These are phyloP conservation scores for Nomia melanderi DNA, from an alignment of 1,140 invertebrate species.

Conservation along the genomic window DNA sequence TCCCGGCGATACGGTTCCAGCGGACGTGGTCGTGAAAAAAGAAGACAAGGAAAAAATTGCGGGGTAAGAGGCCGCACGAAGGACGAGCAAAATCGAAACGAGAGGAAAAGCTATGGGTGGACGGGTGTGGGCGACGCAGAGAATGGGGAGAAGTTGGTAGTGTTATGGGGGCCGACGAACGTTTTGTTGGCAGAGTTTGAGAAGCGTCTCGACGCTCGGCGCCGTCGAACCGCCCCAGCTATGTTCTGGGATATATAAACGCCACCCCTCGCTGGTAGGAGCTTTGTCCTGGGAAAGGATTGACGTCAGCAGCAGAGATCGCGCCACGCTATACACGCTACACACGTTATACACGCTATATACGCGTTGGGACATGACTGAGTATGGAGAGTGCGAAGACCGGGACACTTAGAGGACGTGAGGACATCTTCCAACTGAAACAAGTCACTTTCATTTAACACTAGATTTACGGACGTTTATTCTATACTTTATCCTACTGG, in stretches of 20 bases:
- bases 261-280: constrained; percentile 20
- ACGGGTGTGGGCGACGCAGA: background rate
- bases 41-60: background rate
- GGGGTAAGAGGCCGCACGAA: background rate
- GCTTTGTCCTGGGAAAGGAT: constrained; percentile 43
- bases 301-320: constrained; percentile 48
- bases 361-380: too few relatives aligned
- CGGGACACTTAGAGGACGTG: too few relatives aligned
- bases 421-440: too few relatives aligned
- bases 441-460: too few relatives aligned
- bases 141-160: constrained; percentile 6
- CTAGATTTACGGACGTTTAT: too few relatives aligned
- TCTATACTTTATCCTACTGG: too few relatives aligned
- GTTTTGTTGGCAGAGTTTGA: constrained; percentile 32
- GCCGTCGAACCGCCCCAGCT: constrained; percentile 14
- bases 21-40: too few relatives aligned
- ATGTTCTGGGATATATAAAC: constrained; percentile 8
- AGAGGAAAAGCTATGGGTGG: background rate
- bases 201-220: constrained; percentile 53
- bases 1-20: background rate
- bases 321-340: background rate
- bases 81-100: background rate
- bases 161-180: constrained; percentile 9
- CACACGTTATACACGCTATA: too few relatives aligned
- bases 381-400: too few relatives aligned